Evolutionary conservation across 2,113 vertebrate genomes (phyloP).

Genomic region (Eira barbara): DNA sequence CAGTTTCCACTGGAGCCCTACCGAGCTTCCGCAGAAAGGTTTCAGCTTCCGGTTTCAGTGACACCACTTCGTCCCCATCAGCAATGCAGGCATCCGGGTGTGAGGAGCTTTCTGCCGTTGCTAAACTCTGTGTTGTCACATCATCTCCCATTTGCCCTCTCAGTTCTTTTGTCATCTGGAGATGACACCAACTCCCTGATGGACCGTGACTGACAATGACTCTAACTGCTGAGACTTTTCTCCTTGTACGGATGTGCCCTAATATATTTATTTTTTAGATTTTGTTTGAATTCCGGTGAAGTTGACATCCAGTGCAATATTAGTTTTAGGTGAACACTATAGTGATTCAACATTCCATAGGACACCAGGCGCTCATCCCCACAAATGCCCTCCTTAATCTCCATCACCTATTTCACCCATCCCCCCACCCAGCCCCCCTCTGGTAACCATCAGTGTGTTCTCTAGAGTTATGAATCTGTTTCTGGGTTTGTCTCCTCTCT

Average conservation of each 20-base stretch:
- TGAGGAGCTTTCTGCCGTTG: background rate
- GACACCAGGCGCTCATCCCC: background rate
- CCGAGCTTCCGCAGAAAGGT: too few relatives aligned
- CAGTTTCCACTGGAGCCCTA: too few relatives aligned
- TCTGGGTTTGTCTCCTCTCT: background rate
- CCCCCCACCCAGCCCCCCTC: background rate
- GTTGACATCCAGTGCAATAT: background rate
- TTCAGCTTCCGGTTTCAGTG: background rate
- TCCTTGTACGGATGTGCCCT: background rate
- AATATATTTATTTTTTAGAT: background rate
- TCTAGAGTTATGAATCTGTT: background rate
- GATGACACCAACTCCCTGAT: background rate
- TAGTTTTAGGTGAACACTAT: background rate
- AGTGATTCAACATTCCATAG: background rate
- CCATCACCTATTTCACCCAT: background rate
- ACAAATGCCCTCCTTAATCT: background rate
- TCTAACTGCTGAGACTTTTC: background rate
- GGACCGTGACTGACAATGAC: background rate
- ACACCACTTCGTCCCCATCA: background rate
- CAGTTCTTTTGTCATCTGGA: background rate
- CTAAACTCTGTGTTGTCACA: background rate
- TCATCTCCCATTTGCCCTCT: background rate
- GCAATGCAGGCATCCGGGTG: background rate
- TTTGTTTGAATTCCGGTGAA: background rate
- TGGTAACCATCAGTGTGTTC: background rate